Conservation (phyloP, 37 sponge, comb jelly and placozoan species). For the Beroe ovata region DNA sequence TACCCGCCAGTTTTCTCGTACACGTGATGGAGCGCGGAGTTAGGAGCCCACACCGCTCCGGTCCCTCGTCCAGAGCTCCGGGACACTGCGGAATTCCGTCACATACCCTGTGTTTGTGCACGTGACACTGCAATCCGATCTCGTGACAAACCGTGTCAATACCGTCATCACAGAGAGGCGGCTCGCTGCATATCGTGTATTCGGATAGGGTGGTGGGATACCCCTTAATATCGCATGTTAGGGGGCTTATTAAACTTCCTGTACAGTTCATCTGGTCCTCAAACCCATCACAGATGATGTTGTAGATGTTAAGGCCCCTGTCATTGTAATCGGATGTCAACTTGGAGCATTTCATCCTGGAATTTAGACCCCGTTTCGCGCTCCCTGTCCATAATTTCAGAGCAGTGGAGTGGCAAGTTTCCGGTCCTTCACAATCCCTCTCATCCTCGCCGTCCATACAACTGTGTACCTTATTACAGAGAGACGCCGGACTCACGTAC, state of each 20-base stretch:
- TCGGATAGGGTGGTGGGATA: conserved; percentile 53
- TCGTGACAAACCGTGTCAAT: neutral
- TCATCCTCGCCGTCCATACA: neutral
- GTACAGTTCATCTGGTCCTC: conserved; percentile 56
- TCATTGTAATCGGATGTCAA: too few species aligned
- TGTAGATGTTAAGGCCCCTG: neutral
- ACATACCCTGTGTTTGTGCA: conserved; percentile 48
- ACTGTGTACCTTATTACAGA: neutral
- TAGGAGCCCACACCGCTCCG: neutral
- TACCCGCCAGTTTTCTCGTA: neutral
- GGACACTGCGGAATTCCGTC: neutral
- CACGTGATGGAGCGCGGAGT: neutral
- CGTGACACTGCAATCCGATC: neutral
- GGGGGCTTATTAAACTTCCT: neutral
- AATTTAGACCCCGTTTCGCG: neutral
- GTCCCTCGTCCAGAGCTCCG: neutral
- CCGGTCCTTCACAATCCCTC: neutral
- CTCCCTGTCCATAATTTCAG: neutral
- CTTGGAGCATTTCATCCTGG: neutral
- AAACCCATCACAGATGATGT: neutral
- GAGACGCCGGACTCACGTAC: neutral
- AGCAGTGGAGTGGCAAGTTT: neutral
- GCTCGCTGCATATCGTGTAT: neutral
- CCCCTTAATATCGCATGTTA: conserved; percentile 4
- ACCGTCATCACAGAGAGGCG: neutral